Base-by-base conservation (phyloP, 1,140 invertebrate species). In the Drosophila tsacasi region DNA sequence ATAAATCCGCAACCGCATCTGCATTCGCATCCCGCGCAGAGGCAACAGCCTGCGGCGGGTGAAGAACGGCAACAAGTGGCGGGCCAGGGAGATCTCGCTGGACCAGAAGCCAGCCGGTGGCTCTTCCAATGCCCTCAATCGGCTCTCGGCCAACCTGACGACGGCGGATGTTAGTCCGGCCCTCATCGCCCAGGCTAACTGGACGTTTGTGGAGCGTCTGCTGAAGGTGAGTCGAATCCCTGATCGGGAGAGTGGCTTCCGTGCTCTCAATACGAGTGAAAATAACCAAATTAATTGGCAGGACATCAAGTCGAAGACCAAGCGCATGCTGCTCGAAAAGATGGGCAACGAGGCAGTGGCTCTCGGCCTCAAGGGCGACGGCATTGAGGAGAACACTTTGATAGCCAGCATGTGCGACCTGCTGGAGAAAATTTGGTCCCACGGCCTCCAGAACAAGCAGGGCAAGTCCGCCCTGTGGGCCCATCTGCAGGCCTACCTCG, bases 321-420 rank as follows among this genome's bases (percentile, higher is more conserved):
- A 99, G 94, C 94, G 98, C 87, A 99, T 99, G 98, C 93, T 99
- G 35, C 95, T 99, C 0, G 98, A 99, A 82, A 99, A 99, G 94
- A 98, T 99, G 96, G 98, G 98, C 3, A 97, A 97, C 13, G 99
- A 99, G 94, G 95, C 94, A 68, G 94, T 93, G 57, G 94, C 94
- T 15, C 68, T 95, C 95, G 98, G 87, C 94, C 97, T 94, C 93
- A 96, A 92, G 94, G 95, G 86, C 93, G 95, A 94, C 94, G 95
- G 95, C 13, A 96, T 98, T 1, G 99, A 99, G 94, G 99, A 99
- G 93, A 99, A 99, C 91, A 99, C 99, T 1, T 94, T 99, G 60
- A 99, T 99, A 10, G 98, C 98, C 15, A 97, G 98, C 84, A 94
- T 99, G 0, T 99, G 99, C 94, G 99, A 99, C 94, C 95, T 99